Evolutionary conservation across 2,888 invertebrate genomes (phyloP).

Genomic region (Pteria penguin): DNA sequence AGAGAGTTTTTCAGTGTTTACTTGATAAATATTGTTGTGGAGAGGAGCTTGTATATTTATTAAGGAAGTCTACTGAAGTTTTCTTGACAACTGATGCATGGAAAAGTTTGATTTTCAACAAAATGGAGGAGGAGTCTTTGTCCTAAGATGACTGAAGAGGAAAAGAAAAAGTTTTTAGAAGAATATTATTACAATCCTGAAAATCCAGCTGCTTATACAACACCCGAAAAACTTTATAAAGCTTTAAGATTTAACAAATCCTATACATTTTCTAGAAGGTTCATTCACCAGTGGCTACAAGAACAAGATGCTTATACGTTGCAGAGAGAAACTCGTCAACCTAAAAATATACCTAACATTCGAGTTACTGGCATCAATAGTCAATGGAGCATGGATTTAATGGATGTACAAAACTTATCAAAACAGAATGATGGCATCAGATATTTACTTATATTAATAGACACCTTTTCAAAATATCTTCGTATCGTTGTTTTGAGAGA

Average conservation of each 20-base stretch:
- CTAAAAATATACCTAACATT: conserved; percentile 4
- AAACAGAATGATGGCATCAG: conserved; percentile 37
- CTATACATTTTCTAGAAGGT: conserved; percentile 24
- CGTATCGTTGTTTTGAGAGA: conserved; percentile 34
- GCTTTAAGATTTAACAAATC: conserved; percentile 28
- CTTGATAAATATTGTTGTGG: too few species aligned
- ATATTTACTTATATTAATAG: conserved; percentile 43
- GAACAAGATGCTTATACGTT: conserved; percentile 40
- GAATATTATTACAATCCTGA: conserved; percentile 31
- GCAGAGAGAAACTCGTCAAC: conserved; percentile 25
- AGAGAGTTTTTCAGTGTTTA: too few species aligned
- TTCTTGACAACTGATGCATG: not conserved
- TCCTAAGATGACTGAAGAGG: not conserved
- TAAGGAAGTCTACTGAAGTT: not conserved
- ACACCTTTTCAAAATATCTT: conserved; percentile 37
- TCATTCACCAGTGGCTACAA: conserved; percentile 38
- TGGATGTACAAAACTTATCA: conserved; percentile 41
- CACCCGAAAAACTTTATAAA: conserved; percentile 31
- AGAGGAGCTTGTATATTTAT: not conserved
- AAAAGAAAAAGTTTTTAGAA: conserved; percentile 14
- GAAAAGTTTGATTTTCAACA: not conserved
- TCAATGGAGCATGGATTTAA: conserved; percentile 40
- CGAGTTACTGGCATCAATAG: conserved; percentile 29
- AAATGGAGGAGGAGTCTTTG: not conserved
- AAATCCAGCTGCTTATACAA: conserved; percentile 32